Evolutionary conservation across 37 sponge, comb jelly and placozoan species (phyloP).

Genomic region (Haliclona indistincta): DNA sequence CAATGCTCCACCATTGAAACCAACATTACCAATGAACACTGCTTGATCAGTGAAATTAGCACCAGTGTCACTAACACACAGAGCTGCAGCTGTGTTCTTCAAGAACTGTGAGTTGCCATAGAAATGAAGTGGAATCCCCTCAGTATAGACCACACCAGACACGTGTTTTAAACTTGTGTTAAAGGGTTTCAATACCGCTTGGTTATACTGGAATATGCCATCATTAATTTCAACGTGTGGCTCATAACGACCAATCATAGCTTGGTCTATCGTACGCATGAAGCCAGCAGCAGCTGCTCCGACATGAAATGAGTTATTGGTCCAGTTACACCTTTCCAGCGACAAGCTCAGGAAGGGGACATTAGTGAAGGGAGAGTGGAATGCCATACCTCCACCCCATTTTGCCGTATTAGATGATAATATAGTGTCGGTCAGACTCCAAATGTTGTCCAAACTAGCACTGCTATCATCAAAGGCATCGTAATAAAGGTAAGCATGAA

Average conservation of each 20-base stretch:
- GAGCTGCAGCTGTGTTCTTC: constrained; percentile 7
- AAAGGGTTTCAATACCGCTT: neutral
- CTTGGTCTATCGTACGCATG: neutral
- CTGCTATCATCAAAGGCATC: neutral
- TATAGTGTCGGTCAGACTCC: neutral
- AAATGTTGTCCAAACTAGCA: neutral
- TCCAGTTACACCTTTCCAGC: neutral
- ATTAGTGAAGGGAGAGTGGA: neutral
- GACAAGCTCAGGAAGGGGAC: neutral
- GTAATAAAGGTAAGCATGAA: neutral
- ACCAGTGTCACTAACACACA: constrained; percentile 8
- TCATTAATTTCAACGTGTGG: neutral
- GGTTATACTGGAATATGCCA: neutral
- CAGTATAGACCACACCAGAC: neutral
- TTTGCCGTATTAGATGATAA: neutral
- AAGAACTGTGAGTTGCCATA: neutral
- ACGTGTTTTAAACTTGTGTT: neutral
- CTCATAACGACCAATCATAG: neutral
- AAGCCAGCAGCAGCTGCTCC: constrained; percentile 13
- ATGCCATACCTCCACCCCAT: constrained; percentile 13
- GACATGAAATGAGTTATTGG: neutral
- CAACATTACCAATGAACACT: neutral
- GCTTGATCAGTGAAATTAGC: neutral
- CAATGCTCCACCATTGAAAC: constrained; percentile 15
- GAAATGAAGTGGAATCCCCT: constrained; percentile 5